phyloP scores from a whole-genome alignment of 2,888 invertebrate genomes.

The Operophtera brumata region DNA sequence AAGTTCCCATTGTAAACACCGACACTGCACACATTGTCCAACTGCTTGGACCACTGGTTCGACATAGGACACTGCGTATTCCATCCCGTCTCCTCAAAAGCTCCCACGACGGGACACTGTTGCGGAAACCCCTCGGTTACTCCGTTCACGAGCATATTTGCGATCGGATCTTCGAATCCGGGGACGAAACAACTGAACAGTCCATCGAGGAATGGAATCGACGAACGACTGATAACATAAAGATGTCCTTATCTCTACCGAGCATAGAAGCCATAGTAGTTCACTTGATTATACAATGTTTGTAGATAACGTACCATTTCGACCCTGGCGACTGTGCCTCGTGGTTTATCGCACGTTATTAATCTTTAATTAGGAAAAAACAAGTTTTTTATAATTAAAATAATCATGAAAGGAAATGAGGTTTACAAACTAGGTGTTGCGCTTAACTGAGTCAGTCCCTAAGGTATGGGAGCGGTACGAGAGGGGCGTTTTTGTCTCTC shows the following conservation, averaged over 20 bases:
- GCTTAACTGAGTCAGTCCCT: too few species aligned
- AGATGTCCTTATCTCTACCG: conserved; percentile 70
- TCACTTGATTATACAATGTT: conserved; percentile 66
- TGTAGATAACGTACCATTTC: conserved; percentile 57
- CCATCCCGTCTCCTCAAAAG: conserved; percentile 57
- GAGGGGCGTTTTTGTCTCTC: too few species aligned
- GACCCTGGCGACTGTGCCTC: conserved; percentile 40
- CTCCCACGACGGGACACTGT: conserved; percentile 55
- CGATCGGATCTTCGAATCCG: conserved; percentile 39
- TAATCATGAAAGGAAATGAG: neutral
- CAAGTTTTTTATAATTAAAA: neutral
- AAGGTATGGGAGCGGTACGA: too few species aligned
- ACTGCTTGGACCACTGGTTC: conserved; percentile 55
- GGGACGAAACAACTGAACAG: conserved; percentile 48
- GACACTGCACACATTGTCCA: conserved; percentile 47
- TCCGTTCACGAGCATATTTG: conserved; percentile 61
- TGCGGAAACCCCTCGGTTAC: conserved; percentile 45
- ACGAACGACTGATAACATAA: conserved; percentile 71
- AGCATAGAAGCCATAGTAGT: conserved; percentile 66
- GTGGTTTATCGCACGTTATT: conserved; percentile 23
- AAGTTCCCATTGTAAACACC: conserved; percentile 46
- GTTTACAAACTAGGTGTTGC: neutral
- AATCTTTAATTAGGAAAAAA: neutral
- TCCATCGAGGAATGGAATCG: conserved; percentile 72
- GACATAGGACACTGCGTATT: conserved; percentile 59